Base-by-base conservation (phyloP, 1,140 invertebrate species). In the Lysiphlebus fabarum region DNA sequence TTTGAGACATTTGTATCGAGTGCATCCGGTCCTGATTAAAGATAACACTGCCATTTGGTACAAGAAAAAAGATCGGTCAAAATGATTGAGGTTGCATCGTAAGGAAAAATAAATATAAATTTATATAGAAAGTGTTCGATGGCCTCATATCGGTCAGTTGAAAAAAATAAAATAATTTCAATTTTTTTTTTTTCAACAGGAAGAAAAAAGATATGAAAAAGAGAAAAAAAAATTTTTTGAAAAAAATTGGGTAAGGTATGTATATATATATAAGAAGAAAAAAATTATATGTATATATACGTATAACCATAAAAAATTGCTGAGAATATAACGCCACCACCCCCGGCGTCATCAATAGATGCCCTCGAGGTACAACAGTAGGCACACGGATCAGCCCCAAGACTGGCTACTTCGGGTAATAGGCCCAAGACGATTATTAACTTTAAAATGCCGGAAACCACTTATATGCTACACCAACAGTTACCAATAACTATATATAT, bases 391-490 rank as follows among this genome's bases (percentile, higher is more conserved):
- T 61, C 63, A 68, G 65, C 65, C 73, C 69, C 67, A 71, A 71
- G 71, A 75, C 69, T 26, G 17, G 74, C 69, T 72, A 71, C 74
- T 78, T 36, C 72, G 66, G 71, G 72, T 77, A 78, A 78, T 78
- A 66, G 71, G 17, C 54, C 60, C 56, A 11, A 36, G 62, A 55
- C 71, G 72, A 77, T 77, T 77, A 79, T 78, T 74, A 69, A 77
- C 74, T 70, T 70, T 26, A 79, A 77, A 77, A 79, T 76, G 73
- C 76, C 75, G 75, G 75, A 78, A 77, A 79, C 72, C 75, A 79
- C 72, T 79, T 78, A 76, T 74, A 51, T 45, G 50, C 58, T 53
- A 60, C 50, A 54, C 53, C 9, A 51, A n/a, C 58, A 55, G 53
- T 55, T 60, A 66, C 67, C 65, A 67, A 53, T 47, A 57, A 48